A percentile compares a stretch with the other conserved stretches of the same genome.
Evolutionary conservation across 35 echinoderm and acorn worm genomes (phyloP).

Genomic region (Ophiothrix spiculata): DNA sequence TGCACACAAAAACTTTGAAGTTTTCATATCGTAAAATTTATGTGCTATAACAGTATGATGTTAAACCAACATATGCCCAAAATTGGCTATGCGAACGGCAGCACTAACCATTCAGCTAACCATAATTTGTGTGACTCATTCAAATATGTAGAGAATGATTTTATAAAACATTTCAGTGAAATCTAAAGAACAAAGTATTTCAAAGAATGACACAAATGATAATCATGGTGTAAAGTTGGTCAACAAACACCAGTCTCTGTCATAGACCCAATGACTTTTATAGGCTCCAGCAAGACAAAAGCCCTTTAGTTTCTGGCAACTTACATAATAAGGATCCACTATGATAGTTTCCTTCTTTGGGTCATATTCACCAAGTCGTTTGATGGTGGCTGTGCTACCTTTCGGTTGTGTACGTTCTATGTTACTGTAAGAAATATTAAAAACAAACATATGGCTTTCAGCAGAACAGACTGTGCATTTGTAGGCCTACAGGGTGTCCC

Average conservation of each 20-base stretch:
- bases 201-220: neutral
- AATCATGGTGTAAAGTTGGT: neutral
- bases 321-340: conserved; percentile 28
- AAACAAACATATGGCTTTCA: neutral
- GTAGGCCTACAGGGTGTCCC: neutral
- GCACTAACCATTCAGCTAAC: too few species aligned
- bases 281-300: neutral
- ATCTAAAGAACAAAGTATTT: neutral
- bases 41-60: too few species aligned
- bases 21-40: too few species aligned
- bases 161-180: neutral
- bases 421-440: neutral
- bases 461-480: neutral
- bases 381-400: neutral
- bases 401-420: neutral
- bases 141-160: neutral
- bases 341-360: conserved; percentile 10
- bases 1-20: too few species aligned
- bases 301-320: neutral
- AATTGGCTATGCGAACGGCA: too few species aligned
- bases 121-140: neutral
- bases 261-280: neutral
- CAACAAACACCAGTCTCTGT: neutral
- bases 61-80: too few species aligned
- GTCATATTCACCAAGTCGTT: conserved; percentile 16